These are phyloP conservation scores for Sebastes trivittatus DNA, from an alignment of 2,797 vertebrate species.

Conservation along the genomic window DNA sequence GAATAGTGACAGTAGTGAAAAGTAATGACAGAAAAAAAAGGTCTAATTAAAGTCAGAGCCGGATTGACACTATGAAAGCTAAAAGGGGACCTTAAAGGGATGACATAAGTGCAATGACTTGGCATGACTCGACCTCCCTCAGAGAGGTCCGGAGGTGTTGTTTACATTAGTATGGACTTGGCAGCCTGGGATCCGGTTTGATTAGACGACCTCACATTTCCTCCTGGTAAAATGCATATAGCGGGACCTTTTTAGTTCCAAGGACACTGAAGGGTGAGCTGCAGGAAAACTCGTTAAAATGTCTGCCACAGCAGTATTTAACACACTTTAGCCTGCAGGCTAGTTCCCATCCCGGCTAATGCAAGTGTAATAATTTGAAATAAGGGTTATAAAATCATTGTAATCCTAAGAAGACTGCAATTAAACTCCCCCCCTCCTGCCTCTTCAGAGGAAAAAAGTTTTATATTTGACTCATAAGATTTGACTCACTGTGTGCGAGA, in stretches of 20 bases:
- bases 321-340: constrained; percentile 68
- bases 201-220: constrained; percentile 52
- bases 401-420: constrained; percentile 51
- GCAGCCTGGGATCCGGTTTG: constrained; percentile 58
- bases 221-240: constrained; percentile 59
- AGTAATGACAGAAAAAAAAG: constrained; percentile 1
- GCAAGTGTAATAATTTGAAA: constrained; percentile 68
- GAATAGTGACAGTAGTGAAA: background rate
- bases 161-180: constrained; percentile 73
- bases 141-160: constrained; percentile 68
- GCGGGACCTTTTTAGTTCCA: constrained; percentile 67
- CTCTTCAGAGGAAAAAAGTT: constrained; percentile 42
- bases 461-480: constrained; percentile 34
- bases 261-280: constrained; percentile 73
- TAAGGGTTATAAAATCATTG: constrained; percentile 69
- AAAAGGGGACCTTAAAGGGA: constrained; percentile 40
- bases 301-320: constrained; percentile 72
- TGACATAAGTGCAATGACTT: constrained; percentile 60
- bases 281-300: constrained; percentile 67
- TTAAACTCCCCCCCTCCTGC: constrained; percentile 31
- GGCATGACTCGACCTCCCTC: constrained; percentile 40
- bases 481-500: constrained; percentile 40
- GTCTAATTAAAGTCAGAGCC: constrained; percentile 34
- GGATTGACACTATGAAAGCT: constrained; percentile 36
- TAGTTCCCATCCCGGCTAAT: constrained; percentile 57